Conservation (phyloP, 2,797 vertebrate genomes). For the Chelidonichthys spinosus region DNA sequence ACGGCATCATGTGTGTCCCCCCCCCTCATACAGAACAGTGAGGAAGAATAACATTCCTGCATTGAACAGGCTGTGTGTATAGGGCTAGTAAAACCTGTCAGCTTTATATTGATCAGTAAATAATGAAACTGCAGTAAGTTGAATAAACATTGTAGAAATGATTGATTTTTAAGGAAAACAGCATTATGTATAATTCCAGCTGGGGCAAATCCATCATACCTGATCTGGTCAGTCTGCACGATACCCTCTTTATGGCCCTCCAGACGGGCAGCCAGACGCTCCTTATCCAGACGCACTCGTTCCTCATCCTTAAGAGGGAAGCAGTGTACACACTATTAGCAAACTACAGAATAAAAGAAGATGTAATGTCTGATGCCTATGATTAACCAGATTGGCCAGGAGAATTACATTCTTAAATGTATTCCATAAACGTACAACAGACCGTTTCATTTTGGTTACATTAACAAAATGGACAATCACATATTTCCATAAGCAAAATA, state of each 20-base stretch:
- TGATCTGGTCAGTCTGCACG: constrained; percentile 98
- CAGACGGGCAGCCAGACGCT: constrained; percentile 95
- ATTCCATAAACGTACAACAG: neutral
- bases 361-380: neutral
- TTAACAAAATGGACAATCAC: neutral
- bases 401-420: neutral
- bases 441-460: neutral
- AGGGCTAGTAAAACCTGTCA: neutral
- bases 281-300: constrained; percentile 97
- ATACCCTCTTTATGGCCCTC: constrained; percentile 99
- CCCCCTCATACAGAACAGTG: no score
- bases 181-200: neutral
- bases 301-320: constrained; percentile 92
- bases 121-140: neutral
- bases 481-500: neutral
- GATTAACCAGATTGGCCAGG: neutral
- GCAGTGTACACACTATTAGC: neutral
- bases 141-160: neutral
- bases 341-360: neutral
- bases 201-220: constrained; percentile 77
- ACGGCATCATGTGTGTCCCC: no score
- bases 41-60: no score
- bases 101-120: neutral
- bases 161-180: neutral
- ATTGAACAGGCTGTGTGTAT: no score